phyloP scores from a whole-genome alignment of 2,888 invertebrate species.

The Microctonus hyperodae region DNA sequence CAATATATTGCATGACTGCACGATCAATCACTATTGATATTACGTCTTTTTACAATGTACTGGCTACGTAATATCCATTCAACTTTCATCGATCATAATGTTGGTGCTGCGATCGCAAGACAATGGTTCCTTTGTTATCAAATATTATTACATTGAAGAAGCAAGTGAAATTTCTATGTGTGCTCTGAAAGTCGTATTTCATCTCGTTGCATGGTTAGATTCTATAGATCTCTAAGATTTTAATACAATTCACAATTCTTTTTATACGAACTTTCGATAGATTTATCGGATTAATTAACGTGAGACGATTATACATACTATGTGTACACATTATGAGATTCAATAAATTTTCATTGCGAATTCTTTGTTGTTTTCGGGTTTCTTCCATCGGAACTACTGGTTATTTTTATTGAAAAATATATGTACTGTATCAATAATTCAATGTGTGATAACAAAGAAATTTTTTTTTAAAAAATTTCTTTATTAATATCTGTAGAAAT shows the following conservation, averaged over 20 bases:
- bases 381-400: no score
- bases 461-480: no score
- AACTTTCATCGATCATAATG: constrained; percentile 1
- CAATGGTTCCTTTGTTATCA: not conserved
- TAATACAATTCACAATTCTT: constrained; percentile 17
- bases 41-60: not conserved
- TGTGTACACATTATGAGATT: no score
- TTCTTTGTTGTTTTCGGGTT: no score
- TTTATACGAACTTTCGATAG: constrained; percentile 15
- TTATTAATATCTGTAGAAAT: no score
- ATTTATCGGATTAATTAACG: constrained; percentile 26
- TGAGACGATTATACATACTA: constrained; percentile 18
- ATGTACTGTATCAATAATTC: no score
- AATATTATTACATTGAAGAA: not conserved
- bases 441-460: no score
- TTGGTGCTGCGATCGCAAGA: not conserved
- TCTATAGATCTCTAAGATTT: not conserved
- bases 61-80: not conserved
- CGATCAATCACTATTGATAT: constrained; percentile 12
- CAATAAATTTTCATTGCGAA: no score
- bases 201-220: not conserved
- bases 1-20: not conserved
- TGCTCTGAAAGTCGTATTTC: not conserved
- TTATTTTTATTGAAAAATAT: no score
- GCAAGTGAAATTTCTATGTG: not conserved